phyloP scores from a whole-genome alignment of 2,113 vertebrate genomes.

The Antigone vipio region DNA sequence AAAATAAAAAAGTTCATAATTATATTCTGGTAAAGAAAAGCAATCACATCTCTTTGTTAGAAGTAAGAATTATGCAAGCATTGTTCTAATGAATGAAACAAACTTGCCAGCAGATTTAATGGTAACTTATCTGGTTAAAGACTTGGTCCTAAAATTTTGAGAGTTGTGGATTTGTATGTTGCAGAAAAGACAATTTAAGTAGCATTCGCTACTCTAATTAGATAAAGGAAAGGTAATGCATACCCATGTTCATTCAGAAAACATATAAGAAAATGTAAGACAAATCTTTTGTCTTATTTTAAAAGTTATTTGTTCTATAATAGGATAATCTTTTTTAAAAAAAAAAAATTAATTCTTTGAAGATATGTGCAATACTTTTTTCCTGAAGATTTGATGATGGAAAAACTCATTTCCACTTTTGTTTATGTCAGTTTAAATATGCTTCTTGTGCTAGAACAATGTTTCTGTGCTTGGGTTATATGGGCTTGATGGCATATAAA shows the following conservation, averaged over 20 bases:
- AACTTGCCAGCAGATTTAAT: not conserved
- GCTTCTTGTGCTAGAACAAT: not conserved
- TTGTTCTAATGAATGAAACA: not conserved
- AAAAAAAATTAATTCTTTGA: not conserved
- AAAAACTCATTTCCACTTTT: not conserved
- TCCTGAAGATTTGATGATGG: not conserved
- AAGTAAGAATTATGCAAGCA: not conserved
- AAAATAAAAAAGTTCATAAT: not conserved
- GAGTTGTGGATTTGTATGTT: not conserved
- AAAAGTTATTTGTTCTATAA: not conserved
- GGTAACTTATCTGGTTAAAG: not conserved
- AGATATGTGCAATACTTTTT: slow-evolving; percentile 40
- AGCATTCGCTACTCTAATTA: not conserved
- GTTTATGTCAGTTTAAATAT: not conserved
- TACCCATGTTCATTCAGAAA: not conserved
- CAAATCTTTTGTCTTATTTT: not conserved
- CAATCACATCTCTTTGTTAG: not conserved
- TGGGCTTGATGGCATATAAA: not conserved
- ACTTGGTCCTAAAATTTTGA: not conserved
- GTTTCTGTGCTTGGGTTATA: not conserved
- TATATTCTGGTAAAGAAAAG: not conserved
- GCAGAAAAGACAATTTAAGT: not conserved
- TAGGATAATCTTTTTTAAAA: not conserved
- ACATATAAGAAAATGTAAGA: not conserved
- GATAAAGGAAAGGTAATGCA: not conserved